phyloP scores from a whole-genome alignment of 2,113 vertebrate genomes.

The Phasianus colchicus region DNA sequence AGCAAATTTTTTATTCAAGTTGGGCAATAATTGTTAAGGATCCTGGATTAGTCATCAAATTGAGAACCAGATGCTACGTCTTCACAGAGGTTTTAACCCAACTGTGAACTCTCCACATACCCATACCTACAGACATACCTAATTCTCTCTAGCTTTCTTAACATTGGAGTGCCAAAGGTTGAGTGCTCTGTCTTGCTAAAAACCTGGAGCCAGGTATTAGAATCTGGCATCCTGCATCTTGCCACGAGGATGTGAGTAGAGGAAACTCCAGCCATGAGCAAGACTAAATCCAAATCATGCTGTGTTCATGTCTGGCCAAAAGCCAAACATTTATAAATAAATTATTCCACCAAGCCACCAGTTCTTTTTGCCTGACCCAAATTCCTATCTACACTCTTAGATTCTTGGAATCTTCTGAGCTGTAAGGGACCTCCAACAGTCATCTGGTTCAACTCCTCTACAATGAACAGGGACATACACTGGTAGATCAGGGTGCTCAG shows the following conservation, averaged over 20 bases:
- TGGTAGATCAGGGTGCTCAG: too few relatives aligned
- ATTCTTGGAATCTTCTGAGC: too few relatives aligned
- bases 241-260: background rate
- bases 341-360: conserved; percentile 34
- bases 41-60: background rate
- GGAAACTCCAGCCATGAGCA: background rate
- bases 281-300: conserved; percentile 13
- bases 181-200: background rate
- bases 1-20: background rate
- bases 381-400: background rate
- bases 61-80: background rate
- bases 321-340: conserved; percentile 36
- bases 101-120: background rate
- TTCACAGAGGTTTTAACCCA: background rate
- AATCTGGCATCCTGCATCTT: background rate
- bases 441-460: too few relatives aligned
- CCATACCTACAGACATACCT: background rate
- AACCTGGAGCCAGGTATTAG: background rate
- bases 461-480: too few relatives aligned
- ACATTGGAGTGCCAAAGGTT: background rate
- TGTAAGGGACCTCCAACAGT: too few relatives aligned
- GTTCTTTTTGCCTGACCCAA: conserved; percentile 8
- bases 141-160: background rate
- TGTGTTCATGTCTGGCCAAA: background rate
- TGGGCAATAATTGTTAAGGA: background rate